Evolutionary conservation across 2,888 invertebrate species (phyloP), one percentile per base, ranked within the genome.

Genomic region (Aleiodes testaceus): DNA sequence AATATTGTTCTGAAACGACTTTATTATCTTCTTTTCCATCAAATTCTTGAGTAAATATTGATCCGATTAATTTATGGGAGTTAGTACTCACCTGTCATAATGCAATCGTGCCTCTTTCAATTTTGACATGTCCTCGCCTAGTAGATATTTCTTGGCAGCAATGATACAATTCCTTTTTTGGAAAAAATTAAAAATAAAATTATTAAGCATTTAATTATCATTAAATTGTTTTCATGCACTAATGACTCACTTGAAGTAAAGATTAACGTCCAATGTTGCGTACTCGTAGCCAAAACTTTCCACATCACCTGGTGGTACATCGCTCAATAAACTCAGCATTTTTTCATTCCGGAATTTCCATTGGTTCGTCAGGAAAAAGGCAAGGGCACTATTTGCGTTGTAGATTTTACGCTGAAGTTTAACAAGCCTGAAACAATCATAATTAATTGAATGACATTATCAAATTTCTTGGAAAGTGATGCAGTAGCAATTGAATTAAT

Each of bases 321-420:
- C 80, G 0, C 88, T 84, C 44, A 91, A 88, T n/a, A 94, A 87
- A 0, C 81, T 82, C 3, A 90, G 76, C 66, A 92, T 88, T 77
- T 93, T 93, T 0, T 89, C 83, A 77, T 94, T 94, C 59, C 88
- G 85, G 80, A 96, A 96, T 0, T 88, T 88, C 97, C 97, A 98
- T 76, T 94, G 91, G 79, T 93, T 92, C 0, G 89, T 90, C 0
- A 93, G 89, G 82, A 96, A 97, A 84, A 93, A 93, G 12, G 91
- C 88, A 1, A 97, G 84, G 0, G 93, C 93, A 67, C 89, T 88
- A 80, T 93, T 92, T 0, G 96, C 93, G 20, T 90, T 91, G 86
- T 93, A 96, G 63, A 97, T 92, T 77, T 92, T 92, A n/a, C 93
- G 90, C 83, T 97, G 97, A 26, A 97, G 83, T 86, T 91, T 93